A percentile compares a stretch with the other conserved stretches of the same genome.
Conservation (phyloP, 2,113 vertebrate genomes). For the Spea multiplicata region DNA sequence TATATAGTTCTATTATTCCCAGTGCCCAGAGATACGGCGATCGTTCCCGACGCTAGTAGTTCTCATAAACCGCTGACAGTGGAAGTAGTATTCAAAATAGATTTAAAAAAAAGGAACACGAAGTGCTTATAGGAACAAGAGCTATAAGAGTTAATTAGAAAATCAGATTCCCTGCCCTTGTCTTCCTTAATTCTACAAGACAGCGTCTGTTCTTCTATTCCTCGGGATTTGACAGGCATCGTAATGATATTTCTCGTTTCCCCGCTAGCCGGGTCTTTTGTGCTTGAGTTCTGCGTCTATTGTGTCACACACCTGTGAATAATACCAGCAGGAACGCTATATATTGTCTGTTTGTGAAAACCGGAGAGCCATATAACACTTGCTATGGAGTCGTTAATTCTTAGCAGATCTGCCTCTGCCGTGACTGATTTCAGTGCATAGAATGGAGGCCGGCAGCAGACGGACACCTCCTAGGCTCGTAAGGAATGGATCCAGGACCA, state of each 20-base stretch:
- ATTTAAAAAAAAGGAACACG: too few relatives aligned
- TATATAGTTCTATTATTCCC: background rate
- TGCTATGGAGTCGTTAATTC: conserved; percentile 1
- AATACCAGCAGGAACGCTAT: conserved; percentile 7
- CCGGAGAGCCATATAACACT: conserved; percentile 11
- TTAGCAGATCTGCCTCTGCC: background rate
- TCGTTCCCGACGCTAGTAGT: background rate
- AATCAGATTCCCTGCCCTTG: conserved; percentile 5
- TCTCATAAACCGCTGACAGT: background rate
- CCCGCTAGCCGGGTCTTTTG: conserved; percentile 4
- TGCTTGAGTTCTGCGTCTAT: conserved; percentile 2
- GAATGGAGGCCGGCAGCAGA: background rate
- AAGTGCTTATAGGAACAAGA: background rate
- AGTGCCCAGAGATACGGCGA: background rate
- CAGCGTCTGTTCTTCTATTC: conserved; percentile 29
- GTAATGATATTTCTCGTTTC: conserved; percentile 36
- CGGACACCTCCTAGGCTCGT: too few relatives aligned
- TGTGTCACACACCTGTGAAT: conserved; percentile 6
- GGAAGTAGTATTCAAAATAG: background rate
- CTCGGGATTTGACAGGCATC: conserved; percentile 37
- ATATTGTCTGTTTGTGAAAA: background rate
- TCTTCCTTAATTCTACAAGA: conserved; percentile 22
- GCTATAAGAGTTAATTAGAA: conserved; percentile 18
- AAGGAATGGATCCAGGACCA: too few relatives aligned
- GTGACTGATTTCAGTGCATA: background rate